Evolutionary conservation across 2,797 vertebrate species (phyloP).

Genomic region (Takifugu rubripes): DNA sequence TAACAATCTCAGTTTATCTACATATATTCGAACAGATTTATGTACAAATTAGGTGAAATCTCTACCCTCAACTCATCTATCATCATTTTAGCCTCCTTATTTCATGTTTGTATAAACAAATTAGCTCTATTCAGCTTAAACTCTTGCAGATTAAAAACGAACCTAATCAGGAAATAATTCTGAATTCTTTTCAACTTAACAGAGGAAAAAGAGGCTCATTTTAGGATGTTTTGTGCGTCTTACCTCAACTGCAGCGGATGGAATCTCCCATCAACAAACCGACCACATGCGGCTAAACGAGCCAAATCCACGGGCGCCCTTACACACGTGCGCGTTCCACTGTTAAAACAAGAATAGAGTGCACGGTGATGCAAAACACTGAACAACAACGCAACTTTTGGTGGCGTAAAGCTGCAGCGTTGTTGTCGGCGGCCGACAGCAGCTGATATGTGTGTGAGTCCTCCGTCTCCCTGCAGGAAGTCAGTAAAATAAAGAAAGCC

Average conservation of each 20-base stretch:
- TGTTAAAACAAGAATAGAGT: slow-evolving; percentile 6
- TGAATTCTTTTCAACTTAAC: too few species aligned
- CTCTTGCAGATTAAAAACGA: too few species aligned
- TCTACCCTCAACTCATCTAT: too few species aligned
- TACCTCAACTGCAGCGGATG: slow-evolving; percentile 1
- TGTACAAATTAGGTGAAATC: too few species aligned
- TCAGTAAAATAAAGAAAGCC: slow-evolving; percentile 50
- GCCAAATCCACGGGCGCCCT: slow-evolving; percentile 5
- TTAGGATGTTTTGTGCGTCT: background rate
- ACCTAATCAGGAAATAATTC: too few species aligned
- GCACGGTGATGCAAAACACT: too few species aligned
- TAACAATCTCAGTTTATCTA: too few species aligned
- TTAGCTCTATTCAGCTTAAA: too few species aligned
- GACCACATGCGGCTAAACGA: background rate
- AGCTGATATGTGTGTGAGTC: slow-evolving; percentile 56
- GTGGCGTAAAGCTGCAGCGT: background rate
- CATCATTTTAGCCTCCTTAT: too few species aligned
- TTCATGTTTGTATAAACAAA: too few species aligned
- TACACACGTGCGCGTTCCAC: background rate
- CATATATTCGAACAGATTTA: too few species aligned
- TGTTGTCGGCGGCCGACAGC: slow-evolving; percentile 20
- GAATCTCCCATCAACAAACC: background rate
- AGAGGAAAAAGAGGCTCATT: slow-evolving; percentile 1
- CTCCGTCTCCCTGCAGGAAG: slow-evolving; percentile 56
- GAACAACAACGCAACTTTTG: background rate